Base-by-base conservation (phyloP, 1,140 invertebrate species). In the Bombus impatiens region DNA sequence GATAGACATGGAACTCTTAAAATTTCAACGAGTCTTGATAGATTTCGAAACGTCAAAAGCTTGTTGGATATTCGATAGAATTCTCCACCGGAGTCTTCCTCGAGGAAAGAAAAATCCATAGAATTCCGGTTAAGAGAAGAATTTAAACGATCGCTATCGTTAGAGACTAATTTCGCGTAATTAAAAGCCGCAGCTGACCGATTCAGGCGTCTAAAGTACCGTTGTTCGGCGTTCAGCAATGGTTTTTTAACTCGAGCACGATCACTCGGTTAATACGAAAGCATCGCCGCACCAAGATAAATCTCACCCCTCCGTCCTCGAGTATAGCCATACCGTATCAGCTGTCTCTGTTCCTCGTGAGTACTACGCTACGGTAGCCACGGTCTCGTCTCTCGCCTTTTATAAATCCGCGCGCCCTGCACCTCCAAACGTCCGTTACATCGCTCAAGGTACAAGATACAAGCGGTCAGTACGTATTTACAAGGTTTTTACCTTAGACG, bases 181-280 rank as follows among this genome's bases (percentile, higher is more conserved):
- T 84, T 84, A 59, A 84, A 79, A 84, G 25, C 25, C n/a, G 8
- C 77, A 2, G 22, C 44, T 25, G 53, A 65, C 18, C 68, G 47
- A 75, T 57, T 32, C 70, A 25, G 28, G 59, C 15, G 4, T 42
- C 5, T 10, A 28, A 70, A 76, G 72, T 82, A 44, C 70, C 78
- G 57, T 81, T 86, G 84, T 12, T 8, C 37, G 42, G 35, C 57
- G 47, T 71, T 32, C 44, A 28, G 10, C 25, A 3, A 53, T 44
- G 4, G 5, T 28, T 59, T n/a, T 74, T 67, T 15, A 18, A 65
- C 57, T 18, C 35, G 42, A 44, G 78, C 74, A 47, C 70, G 88
- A 86, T 87, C 68, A 35, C 62, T 79, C 86, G 84, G 84, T 80
- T 80, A 84, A 84, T 75, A 89, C 87, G 88, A 87, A 74, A 82